Percentiles rank a stretch among this genome's conserved stretches.
phyloP scores from a whole-genome alignment of 2,113 vertebrate genomes.

The Cyanoramphus novaezelandiae region DNA sequence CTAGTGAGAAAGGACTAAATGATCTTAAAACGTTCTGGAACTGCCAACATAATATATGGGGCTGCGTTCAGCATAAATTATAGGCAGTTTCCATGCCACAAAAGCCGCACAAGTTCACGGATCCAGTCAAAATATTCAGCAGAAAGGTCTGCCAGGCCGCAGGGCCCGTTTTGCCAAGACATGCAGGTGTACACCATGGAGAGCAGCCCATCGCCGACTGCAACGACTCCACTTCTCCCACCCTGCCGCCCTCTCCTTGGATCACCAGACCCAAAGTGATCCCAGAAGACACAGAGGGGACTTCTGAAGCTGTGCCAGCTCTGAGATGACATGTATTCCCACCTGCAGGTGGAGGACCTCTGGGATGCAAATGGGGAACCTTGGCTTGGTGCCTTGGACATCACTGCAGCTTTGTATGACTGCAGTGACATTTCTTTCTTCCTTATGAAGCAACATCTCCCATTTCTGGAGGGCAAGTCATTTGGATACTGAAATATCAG shows the following conservation, averaged over 20 bases:
- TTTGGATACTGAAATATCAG: neutral
- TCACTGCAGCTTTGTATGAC: neutral
- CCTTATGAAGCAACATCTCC: neutral
- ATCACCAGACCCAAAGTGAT: neutral
- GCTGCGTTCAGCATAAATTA: conserved; percentile 45
- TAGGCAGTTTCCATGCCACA: conserved; percentile 53
- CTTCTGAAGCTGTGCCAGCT: neutral
- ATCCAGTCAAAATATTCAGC: conserved; percentile 61
- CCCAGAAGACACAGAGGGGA: neutral
- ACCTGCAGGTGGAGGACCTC: neutral
- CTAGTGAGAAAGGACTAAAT: neutral
- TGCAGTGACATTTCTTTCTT: neutral
- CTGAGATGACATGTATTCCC: neutral
- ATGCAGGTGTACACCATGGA: neutral
- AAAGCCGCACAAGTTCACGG: conserved; percentile 2
- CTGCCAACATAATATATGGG: conserved; percentile 6
- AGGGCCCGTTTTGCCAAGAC: conserved; percentile 19
- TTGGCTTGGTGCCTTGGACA: neutral
- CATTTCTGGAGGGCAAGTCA: neutral
- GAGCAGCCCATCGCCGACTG: neutral
- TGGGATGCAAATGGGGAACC: neutral
- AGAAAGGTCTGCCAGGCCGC: conserved; percentile 35
- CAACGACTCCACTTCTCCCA: neutral
- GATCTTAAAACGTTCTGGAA: conserved; percentile 10
- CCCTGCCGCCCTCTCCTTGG: neutral